Conservation (phyloP, 2,113 vertebrate species). For the Platichthys flesus region DNA sequence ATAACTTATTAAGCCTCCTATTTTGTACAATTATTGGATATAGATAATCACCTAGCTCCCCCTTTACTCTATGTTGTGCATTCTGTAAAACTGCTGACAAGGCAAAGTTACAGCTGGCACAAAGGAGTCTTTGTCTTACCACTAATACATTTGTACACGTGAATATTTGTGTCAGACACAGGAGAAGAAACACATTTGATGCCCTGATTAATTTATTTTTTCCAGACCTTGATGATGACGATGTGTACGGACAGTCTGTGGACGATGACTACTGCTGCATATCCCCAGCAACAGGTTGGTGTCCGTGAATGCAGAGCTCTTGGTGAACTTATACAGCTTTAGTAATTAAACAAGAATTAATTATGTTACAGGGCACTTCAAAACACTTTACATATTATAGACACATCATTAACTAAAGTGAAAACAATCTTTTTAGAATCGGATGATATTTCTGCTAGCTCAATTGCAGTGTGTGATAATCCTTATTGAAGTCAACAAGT, state of each 20-base stretch:
- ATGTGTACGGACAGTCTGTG: slow-evolving; percentile 95
- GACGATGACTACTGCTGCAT: slow-evolving; percentile 98
- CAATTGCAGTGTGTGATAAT: no score
- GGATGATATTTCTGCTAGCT: no score
- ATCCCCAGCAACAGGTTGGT: slow-evolving; percentile 97
- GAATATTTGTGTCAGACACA: slow-evolving; percentile 35
- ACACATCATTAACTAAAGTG: no score
- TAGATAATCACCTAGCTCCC: neutral
- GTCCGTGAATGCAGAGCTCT: neutral
- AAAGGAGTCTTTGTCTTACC: neutral
- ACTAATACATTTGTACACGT: neutral
- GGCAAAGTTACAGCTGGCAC: slow-evolving; percentile 40
- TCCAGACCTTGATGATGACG: slow-evolving; percentile 97
- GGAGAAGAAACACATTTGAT: neutral
- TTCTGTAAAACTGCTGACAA: slow-evolving; percentile 36
- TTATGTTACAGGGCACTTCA: no score
- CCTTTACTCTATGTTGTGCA: slow-evolving; percentile 7
- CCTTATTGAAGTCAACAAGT: no score
- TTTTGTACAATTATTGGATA: neutral
- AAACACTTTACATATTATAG: no score
- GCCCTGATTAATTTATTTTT: neutral
- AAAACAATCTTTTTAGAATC: no score
- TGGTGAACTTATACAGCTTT: no score
- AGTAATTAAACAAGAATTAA: no score
- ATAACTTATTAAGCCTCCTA: neutral